Percentiles rank a stretch among this genome's conserved stretches.
These are phyloP conservation scores for Hylaeus anthracinus DNA, from an alignment of 1,140 invertebrate species.

Conservation along the genomic window DNA sequence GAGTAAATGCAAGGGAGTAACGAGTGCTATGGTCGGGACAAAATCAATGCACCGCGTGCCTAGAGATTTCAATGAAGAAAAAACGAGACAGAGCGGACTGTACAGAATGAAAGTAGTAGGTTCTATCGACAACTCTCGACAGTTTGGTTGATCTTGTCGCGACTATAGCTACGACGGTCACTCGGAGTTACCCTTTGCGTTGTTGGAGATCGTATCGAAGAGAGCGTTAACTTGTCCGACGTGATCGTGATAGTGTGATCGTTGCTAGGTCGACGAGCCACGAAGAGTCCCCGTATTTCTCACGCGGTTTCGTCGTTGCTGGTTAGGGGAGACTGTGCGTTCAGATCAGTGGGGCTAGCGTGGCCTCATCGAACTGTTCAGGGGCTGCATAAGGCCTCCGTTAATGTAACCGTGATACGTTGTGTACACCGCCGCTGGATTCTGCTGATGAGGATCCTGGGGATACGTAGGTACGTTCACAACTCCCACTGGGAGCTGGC, in stretches of 20 bases:
- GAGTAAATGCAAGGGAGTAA: constrained; percentile 7
- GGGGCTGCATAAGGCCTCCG: constrained; percentile 84
- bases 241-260: neutral
- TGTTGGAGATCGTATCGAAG: constrained; percentile 33
- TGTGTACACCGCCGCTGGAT: constrained; percentile 87
- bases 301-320: neutral
- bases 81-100: too few relatives aligned
- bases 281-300: neutral
- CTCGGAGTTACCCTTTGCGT: neutral
- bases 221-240: constrained; percentile 53
- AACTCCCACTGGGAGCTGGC: constrained; percentile 86
- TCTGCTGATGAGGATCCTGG: constrained; percentile 86
- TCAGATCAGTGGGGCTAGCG: constrained; percentile 68
- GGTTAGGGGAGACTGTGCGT: constrained; percentile 46
- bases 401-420: constrained; percentile 89
- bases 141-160: too few relatives aligned
- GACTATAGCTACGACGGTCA: too few relatives aligned
- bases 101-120: too few relatives aligned
- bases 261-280: constrained; percentile 14
- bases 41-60: neutral
- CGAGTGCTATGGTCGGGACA: neutral
- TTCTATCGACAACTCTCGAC: too few relatives aligned
- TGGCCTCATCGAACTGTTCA: constrained; percentile 87
- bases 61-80: neutral
- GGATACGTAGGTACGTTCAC: constrained; percentile 84